phyloP scores from a whole-genome alignment of 2,888 invertebrate genomes.

The Acleris cristana region DNA sequence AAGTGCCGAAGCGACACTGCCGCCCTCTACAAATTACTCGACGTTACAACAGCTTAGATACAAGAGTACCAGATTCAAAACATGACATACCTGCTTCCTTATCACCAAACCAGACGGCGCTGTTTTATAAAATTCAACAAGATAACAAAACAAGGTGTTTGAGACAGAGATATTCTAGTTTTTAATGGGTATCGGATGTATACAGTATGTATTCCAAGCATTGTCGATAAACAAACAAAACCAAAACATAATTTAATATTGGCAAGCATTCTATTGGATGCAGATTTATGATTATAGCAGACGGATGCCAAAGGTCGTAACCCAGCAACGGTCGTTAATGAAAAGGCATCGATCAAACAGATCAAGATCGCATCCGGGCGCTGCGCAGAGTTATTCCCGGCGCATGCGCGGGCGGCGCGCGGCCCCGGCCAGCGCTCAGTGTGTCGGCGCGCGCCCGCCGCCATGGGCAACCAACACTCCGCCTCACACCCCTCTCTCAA shows the following conservation, averaged over 20 bases:
- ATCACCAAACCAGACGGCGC: slow-evolving; percentile 15
- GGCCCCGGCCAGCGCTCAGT: slow-evolving; percentile 66
- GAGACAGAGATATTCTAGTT: background rate
- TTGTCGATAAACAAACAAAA: slow-evolving; percentile 7
- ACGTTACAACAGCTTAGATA: slow-evolving; percentile 1
- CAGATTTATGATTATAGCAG: slow-evolving; percentile 42
- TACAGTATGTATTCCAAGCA: slow-evolving; percentile 4
- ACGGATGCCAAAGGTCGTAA: slow-evolving; percentile 58
- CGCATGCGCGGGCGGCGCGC: slow-evolving; percentile 50
- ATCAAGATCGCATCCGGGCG: slow-evolving; percentile 70
- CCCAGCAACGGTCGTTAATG: slow-evolving; percentile 53
- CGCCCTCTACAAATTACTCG: slow-evolving; percentile 26
- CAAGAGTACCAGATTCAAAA: background rate
- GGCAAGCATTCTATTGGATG: slow-evolving; percentile 23
- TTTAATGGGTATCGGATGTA: slow-evolving; percentile 10
- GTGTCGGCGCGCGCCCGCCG: slow-evolving; percentile 80
- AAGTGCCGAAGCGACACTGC: slow-evolving; percentile 1
- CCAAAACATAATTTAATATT: slow-evolving; percentile 14
- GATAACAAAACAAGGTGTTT: background rate
- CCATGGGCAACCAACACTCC: slow-evolving; percentile 82
- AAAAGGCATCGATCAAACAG: slow-evolving; percentile 69
- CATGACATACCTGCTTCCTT: background rate
- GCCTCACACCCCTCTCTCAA: slow-evolving; percentile 75
- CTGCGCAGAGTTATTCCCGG: slow-evolving; percentile 74
- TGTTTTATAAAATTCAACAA: slow-evolving; percentile 5